These are phyloP conservation scores for Antennarius striatus DNA, from an alignment of 2,113 vertebrate genomes.

Conservation along the genomic window DNA sequence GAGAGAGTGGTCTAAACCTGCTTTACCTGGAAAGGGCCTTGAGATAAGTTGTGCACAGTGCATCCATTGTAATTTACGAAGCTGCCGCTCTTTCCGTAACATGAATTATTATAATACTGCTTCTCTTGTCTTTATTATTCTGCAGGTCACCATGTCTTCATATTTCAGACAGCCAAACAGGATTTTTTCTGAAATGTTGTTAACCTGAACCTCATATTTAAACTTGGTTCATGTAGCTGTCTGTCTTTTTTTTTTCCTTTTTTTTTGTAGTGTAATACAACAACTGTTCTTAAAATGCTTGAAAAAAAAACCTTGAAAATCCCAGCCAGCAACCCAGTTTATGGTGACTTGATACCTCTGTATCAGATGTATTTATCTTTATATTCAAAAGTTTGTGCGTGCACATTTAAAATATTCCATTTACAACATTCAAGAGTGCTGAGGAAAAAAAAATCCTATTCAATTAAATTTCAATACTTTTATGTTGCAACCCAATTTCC, in stretches of 20 bases:
- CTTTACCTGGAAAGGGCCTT: no score
- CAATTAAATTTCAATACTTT: no score
- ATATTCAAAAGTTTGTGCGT: no score
- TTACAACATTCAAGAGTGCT: constrained; percentile 1
- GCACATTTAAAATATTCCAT: constrained; percentile 1
- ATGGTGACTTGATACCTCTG: no score
- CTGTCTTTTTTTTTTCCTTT: constrained; percentile 20
- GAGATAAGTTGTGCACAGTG: constrained; percentile 11
- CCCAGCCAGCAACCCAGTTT: no score
- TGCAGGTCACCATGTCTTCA: constrained; percentile 42
- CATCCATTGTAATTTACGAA: constrained; percentile 50
- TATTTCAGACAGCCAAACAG: constrained; percentile 45
- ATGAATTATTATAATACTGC: constrained; percentile 37
- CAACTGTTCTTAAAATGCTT: no score
- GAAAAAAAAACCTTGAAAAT: no score
- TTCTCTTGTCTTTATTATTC: constrained; percentile 40
- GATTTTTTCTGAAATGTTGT: constrained; percentile 29
- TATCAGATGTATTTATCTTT: no score
- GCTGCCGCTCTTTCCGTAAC: constrained; percentile 32
- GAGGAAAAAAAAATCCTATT: background rate
- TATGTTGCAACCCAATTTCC: no score
- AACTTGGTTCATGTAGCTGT: constrained; percentile 28
- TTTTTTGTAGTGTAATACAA: constrained; percentile 5
- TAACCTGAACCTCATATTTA: constrained; percentile 44
- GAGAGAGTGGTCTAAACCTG: no score